Evolutionary conservation across 2,113 vertebrate species (phyloP).

Genomic region (Gallinago paraguaiae): DNA sequence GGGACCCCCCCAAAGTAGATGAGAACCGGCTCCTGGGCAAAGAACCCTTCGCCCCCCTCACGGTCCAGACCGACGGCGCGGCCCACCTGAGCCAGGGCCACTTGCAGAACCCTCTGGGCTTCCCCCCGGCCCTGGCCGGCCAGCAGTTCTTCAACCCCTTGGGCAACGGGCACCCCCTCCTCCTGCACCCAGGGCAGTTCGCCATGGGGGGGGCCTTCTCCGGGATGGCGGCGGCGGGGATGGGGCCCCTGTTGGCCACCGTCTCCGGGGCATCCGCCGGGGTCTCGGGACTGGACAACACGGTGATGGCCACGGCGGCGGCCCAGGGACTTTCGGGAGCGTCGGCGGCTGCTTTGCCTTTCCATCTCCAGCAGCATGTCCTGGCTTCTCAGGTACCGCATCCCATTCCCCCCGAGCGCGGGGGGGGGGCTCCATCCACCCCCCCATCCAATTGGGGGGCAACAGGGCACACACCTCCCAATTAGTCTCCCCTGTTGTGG

Average conservation of each 20-base stretch:
- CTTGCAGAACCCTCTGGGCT: conserved; percentile 87
- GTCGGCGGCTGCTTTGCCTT: conserved; percentile 84
- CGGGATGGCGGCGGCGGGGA: conserved; percentile 89
- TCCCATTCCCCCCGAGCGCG: too few species aligned
- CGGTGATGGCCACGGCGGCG: conserved; percentile 85
- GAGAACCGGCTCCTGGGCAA: conserved; percentile 85
- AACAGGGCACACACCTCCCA: not conserved
- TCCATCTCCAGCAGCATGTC: conserved; percentile 96
- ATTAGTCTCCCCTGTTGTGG: not conserved
- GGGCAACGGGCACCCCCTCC: conserved; percentile 88
- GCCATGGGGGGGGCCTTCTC: conserved; percentile 95
- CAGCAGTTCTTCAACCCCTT: conserved; percentile 95
- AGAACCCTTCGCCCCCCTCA: conserved; percentile 87
- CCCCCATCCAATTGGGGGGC: too few species aligned
- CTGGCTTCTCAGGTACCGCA: conserved; percentile 91
- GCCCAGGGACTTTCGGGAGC: conserved; percentile 86
- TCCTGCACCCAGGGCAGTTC: conserved; percentile 94
- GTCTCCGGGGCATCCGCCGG: conserved; percentile 86
- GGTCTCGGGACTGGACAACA: conserved; percentile 87
- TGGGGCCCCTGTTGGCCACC: conserved; percentile 91
- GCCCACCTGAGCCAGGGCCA: conserved; percentile 85
- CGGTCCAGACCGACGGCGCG: conserved; percentile 88
- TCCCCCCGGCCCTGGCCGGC: conserved; percentile 86
- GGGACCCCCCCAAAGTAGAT: conserved; percentile 83
- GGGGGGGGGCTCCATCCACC: too few species aligned